phyloP scores from a whole-genome alignment of 2,888 invertebrate genomes.

The Drosophila subquinaria region DNA sequence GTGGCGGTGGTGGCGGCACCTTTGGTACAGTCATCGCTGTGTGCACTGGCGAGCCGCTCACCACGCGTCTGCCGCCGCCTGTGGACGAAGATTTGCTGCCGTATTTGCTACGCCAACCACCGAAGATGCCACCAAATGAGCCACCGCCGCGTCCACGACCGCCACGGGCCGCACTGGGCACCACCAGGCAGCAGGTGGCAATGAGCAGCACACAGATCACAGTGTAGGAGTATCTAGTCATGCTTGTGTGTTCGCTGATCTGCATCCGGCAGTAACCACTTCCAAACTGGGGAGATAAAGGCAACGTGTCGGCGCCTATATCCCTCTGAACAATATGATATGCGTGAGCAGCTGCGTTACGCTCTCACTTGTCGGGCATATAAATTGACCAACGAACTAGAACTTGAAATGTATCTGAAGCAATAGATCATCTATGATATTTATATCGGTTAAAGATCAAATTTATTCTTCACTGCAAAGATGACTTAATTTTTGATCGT shows the following conservation, averaged over 20 bases:
- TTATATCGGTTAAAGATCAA: too few relatives aligned
- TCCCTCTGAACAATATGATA: slow-evolving; percentile 50
- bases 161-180: slow-evolving; percentile 72
- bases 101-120: slow-evolving; percentile 82
- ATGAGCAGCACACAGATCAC: slow-evolving; percentile 50
- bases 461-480: too few relatives aligned
- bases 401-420: neutral
- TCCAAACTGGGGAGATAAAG: slow-evolving; percentile 54
- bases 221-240: slow-evolving; percentile 47
- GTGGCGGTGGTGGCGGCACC: slow-evolving; percentile 58
- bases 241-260: slow-evolving; percentile 47
- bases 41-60: slow-evolving; percentile 75
- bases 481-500: too few relatives aligned
- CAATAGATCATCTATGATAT: neutral
- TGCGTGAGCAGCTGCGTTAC: slow-evolving; percentile 62
- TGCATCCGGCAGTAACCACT: slow-evolving; percentile 54
- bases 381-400: neutral
- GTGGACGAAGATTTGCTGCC: slow-evolving; percentile 77
- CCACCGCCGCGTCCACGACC: slow-evolving; percentile 81
- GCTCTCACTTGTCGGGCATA: slow-evolving; percentile 2
- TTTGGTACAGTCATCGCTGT: slow-evolving; percentile 70
- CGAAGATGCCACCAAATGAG: slow-evolving; percentile 81
- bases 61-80: slow-evolving; percentile 67
- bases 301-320: slow-evolving; percentile 59
- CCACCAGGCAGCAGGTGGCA: slow-evolving; percentile 42